Evolutionary conservation across 2,888 invertebrate species (phyloP).

Genomic region (Nemoura dubitans): DNA sequence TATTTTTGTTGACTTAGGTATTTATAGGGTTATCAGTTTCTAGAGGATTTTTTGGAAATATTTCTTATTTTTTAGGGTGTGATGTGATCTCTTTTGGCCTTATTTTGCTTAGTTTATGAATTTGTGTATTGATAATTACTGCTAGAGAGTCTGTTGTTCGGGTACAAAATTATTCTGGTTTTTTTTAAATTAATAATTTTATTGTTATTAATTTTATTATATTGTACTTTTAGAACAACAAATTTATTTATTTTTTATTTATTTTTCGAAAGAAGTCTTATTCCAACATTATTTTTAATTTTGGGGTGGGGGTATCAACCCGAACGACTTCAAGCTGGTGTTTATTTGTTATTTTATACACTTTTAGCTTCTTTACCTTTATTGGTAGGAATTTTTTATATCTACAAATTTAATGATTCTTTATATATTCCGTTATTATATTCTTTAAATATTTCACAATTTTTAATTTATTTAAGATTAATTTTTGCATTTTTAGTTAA

Average conservation of each 20-base stretch:
- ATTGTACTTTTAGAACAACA: slow-evolving; percentile 66
- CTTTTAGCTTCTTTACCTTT: slow-evolving; percentile 73
- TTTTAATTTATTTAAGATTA: slow-evolving; percentile 65
- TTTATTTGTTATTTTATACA: slow-evolving; percentile 81
- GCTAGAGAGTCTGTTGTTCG: slow-evolving; percentile 64
- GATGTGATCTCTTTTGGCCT: slow-evolving; percentile 57
- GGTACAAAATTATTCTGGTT: slow-evolving; percentile 62
- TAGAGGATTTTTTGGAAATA: slow-evolving; percentile 59
- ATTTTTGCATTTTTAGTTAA: slow-evolving; percentile 75
- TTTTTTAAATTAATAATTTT: slow-evolving; percentile 66
- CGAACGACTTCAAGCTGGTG: slow-evolving; percentile 72
- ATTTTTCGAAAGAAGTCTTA: slow-evolving; percentile 73
- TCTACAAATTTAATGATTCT: slow-evolving; percentile 59
- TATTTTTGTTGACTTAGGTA: slow-evolving; percentile 64
- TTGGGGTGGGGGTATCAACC: slow-evolving; percentile 64
- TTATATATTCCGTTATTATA: slow-evolving; percentile 66
- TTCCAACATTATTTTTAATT: slow-evolving; percentile 74
- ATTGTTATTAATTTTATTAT: slow-evolving; percentile 66
- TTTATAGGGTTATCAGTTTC: slow-evolving; percentile 56
- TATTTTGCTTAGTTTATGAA: slow-evolving; percentile 65
- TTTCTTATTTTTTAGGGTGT: slow-evolving; percentile 62
- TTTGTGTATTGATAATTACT: slow-evolving; percentile 69
- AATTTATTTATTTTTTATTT: slow-evolving; percentile 75
- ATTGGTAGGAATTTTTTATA: slow-evolving; percentile 67
- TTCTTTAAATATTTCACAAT: slow-evolving; percentile 59